Evolutionary conservation across 2,113 vertebrate species (phyloP).

Genomic region (Oenanthe oenanthe): DNA sequence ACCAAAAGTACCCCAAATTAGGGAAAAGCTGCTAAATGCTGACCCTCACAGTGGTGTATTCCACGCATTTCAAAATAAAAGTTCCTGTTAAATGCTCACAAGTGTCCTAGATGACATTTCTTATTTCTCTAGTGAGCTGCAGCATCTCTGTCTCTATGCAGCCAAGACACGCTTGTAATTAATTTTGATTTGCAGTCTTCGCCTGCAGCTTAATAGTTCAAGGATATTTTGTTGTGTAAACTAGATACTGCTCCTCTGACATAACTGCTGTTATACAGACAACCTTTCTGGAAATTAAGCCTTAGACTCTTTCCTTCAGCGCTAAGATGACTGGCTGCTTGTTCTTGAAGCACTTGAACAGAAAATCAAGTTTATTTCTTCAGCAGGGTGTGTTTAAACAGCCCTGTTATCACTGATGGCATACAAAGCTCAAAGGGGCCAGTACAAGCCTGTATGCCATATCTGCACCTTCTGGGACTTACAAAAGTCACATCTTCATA

Average conservation of each 20-base stretch:
- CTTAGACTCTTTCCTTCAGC: not conserved
- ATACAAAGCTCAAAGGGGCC: not conserved
- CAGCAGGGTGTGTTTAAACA: not conserved
- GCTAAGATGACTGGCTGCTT: not conserved
- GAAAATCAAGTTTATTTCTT: not conserved
- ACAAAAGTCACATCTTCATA: not conserved
- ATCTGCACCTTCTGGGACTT: not conserved
- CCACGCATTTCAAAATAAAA: not conserved
- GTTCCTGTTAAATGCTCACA: not conserved
- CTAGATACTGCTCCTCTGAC: not conserved
- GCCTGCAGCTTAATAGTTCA: not conserved
- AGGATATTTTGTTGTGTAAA: conserved; percentile 38
- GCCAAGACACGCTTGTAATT: not conserved
- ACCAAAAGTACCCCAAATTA: not conserved
- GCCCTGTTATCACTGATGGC: not conserved
- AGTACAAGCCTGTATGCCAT: not conserved
- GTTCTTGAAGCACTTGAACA: not conserved
- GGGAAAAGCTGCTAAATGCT: not conserved
- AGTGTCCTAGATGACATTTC: not conserved
- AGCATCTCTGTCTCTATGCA: not conserved
- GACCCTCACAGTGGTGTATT: not conserved
- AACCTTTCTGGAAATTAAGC: not conserved
- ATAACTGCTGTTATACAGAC: not conserved
- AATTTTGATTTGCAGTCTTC: conserved; percentile 20
- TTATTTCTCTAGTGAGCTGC: not conserved